phyloP scores from a whole-genome alignment of 2,113 vertebrate genomes.

The Pygathrix nemaeus region DNA sequence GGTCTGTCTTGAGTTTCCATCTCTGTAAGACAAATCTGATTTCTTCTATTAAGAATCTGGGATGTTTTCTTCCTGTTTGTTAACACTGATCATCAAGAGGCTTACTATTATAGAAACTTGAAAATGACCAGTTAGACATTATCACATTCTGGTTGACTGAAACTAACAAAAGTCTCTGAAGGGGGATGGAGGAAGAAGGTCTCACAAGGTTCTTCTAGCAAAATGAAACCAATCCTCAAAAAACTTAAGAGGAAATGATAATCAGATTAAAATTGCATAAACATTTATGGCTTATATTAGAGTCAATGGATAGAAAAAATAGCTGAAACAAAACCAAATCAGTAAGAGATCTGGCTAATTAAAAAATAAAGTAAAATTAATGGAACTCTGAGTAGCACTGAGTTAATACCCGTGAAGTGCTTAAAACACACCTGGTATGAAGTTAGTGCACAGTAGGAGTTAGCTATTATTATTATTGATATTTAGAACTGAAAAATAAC shows the following conservation, averaged over 20 bases:
- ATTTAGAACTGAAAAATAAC: constrained; percentile 14
- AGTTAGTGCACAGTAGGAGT: not conserved
- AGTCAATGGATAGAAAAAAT: not conserved
- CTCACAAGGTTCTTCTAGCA: not conserved
- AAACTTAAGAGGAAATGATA: not conserved
- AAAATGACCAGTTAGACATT: not conserved
- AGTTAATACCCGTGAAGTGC: not conserved
- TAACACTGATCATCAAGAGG: not conserved
- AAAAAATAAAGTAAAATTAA: constrained; percentile 16
- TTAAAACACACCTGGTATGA: not conserved
- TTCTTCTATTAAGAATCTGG: not conserved
- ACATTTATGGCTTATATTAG: not conserved
- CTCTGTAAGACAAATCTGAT: not conserved
- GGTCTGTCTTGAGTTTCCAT: not conserved
- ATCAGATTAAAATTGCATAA: not conserved
- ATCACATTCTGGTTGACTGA: not conserved
- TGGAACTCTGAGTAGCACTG: not conserved
- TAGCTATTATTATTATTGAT: not conserved
- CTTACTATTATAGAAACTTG: not conserved
- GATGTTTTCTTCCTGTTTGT: not conserved
- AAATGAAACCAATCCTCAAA: not conserved
- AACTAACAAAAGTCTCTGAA: not conserved
- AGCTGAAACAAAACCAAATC: not conserved
- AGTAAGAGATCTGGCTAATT: not conserved
- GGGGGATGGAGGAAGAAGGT: not conserved